phyloP scores from a whole-genome alignment of 35 echinoderm and acorn worm species.

The Holothuria glaberrima region DNA sequence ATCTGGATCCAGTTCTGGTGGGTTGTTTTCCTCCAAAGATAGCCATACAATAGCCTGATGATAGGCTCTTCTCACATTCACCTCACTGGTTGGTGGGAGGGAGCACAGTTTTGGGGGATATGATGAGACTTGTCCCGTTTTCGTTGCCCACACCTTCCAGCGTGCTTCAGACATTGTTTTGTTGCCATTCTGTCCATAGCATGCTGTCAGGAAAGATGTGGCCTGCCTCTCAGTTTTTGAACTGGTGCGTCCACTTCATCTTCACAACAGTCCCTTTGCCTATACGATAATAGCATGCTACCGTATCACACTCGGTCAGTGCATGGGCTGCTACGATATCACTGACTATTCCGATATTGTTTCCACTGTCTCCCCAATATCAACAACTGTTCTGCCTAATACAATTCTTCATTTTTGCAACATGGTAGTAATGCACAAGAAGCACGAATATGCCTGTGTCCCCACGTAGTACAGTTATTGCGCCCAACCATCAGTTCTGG shows the following conservation, averaged over 20 bases:
- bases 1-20: constrained; percentile 34
- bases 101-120: neutral
- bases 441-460: constrained; percentile 61
- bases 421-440: constrained; percentile 63
- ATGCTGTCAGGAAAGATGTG: constrained; percentile 19
- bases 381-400: constrained; percentile 48
- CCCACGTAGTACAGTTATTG: constrained; percentile 38
- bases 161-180: constrained; percentile 27
- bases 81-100: constrained; percentile 41
- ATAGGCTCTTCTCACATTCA: constrained; percentile 49
- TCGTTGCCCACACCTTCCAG: constrained; percentile 4
- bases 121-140: neutral
- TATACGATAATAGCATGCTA: constrained; percentile 54
- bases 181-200: constrained; percentile 20
- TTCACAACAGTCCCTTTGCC: constrained; percentile 42
- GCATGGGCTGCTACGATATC: constrained; percentile 36
- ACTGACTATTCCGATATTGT: constrained; percentile 1
- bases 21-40: neutral
- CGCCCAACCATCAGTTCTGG: constrained; percentile 13
- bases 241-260: neutral
- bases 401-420: neutral
- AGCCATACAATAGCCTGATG: constrained; percentile 25
- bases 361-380: constrained; percentile 8
- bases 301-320: constrained; percentile 67
- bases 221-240: constrained; percentile 22